Base-by-base conservation (phyloP, 1,140 invertebrate species). In the Atta texana region DNA sequence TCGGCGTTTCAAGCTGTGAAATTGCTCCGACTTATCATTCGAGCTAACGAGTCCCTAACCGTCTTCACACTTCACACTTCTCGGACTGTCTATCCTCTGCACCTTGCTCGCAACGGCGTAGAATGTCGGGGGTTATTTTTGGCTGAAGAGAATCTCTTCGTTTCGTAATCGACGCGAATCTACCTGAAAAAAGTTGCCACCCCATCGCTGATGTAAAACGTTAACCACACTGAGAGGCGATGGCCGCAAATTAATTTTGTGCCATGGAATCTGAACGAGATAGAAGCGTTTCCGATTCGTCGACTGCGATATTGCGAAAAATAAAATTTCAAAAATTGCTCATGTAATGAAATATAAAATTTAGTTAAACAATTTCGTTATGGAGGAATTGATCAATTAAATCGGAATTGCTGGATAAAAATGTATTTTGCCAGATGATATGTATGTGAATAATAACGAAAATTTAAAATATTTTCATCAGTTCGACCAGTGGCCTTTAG, bases 21-120 rank as follows among this genome's bases (percentile, higher is more conserved):
- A 93, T 93, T 92, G 92, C 92, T 93, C 93, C 94, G 93, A 95
- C 94, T 94, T 95, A 95, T 95, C 94, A 94, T 94, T 93, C 92
- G 87, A 89, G 72, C 92, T 94, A 95, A 95, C 94, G 94, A 95
- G 93, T 93, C 88, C 91, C 91, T 93, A 92, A 92, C 92, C 93
- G 89, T 91, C 92, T 91, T 93, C 92, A 92, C 91, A 90, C 93
- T 94, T 93, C 92, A 92, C 91, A 92, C 92, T 91, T 18, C 75
- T 84, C 86, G 72, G 82, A 85, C 89, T 90, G 86, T 89, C 88
- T 90, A 92, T 90, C 90, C 88, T 90, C 76, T 49, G 72, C 85
- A 64, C 66, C 81, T 72, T 84, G 81, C 77, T 88, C 61, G 74
- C 92, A 93, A 68, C 64, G 91, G 92, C 92, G 92, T 90, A 90